Conservation (phyloP, 2,888 invertebrate genomes). For the Anoplius nigerrimus region DNA sequence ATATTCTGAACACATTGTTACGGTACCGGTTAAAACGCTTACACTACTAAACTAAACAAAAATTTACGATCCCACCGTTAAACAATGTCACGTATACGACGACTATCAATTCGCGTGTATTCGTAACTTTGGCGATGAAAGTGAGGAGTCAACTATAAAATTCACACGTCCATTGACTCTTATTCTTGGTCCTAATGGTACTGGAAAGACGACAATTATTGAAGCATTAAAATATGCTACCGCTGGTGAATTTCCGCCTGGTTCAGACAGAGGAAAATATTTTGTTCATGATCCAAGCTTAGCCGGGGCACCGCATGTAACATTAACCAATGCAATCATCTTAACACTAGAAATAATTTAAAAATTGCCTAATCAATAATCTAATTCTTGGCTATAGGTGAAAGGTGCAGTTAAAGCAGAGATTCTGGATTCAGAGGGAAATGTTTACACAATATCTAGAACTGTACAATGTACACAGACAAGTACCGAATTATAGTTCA, state of each 20-base stretch:
- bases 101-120: constrained; percentile 90
- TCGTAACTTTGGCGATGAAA: constrained; percentile 90
- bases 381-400: constrained; percentile 48
- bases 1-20: too few relatives aligned
- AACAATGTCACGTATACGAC: constrained; percentile 87
- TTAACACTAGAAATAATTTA: background rate
- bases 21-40: too few relatives aligned
- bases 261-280: constrained; percentile 82
- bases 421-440: constrained; percentile 79
- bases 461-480: constrained; percentile 82
- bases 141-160: constrained; percentile 79
- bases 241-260: constrained; percentile 93
- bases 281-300: constrained; percentile 97
- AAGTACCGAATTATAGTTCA: constrained; percentile 78
- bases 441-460: constrained; percentile 81
- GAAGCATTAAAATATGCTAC: constrained; percentile 94
- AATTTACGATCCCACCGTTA: background rate
- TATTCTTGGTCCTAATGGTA: constrained; percentile 97
- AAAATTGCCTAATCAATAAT: background rate
- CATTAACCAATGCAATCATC: background rate
- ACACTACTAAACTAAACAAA: too few relatives aligned
- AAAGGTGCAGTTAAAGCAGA: constrained; percentile 76
- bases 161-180: constrained; percentile 90
- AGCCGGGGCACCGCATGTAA: constrained; percentile 77
- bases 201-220: constrained; percentile 96